These are phyloP conservation scores for Pseudochirops cupreus DNA, from an alignment of 2,797 vertebrate species.

Conservation along the genomic window DNA sequence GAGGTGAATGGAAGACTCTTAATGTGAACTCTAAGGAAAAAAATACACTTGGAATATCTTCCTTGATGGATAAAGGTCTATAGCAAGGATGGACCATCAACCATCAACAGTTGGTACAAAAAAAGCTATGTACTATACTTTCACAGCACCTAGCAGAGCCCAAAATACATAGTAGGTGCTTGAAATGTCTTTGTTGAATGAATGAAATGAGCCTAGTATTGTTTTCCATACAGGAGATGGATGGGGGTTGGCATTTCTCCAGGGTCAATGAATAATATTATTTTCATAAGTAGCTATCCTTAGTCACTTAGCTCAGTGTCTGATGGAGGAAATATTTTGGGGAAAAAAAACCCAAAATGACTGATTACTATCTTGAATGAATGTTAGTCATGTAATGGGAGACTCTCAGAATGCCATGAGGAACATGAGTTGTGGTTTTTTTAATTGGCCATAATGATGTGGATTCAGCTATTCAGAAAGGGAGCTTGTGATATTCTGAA, in stretches of 20 bases:
- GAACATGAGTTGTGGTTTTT: neutral
- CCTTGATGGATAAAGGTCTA: neutral
- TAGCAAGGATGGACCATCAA: neutral
- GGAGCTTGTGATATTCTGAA: neutral
- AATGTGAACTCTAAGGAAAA: neutral
- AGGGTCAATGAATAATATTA: neutral
- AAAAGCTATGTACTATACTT: neutral
- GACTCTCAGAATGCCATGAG: neutral
- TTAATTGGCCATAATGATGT: neutral
- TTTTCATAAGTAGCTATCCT: neutral
- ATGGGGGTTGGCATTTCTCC: neutral
- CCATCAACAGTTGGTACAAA: neutral
- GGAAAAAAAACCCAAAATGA: neutral
- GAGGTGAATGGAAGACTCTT: neutral
- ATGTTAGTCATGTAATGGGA: neutral
- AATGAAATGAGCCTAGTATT: neutral
- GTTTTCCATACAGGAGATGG: neutral
- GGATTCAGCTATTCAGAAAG: constrained; percentile 22
- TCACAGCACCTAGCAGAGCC: neutral
- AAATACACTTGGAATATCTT: neutral
- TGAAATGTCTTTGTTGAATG: neutral
- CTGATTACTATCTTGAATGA: neutral
- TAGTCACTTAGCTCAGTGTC: neutral
- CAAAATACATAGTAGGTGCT: neutral
- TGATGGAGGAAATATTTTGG: neutral